Percentiles rank a stretch among this genome's conserved stretches.
Evolutionary conservation across 2,797 vertebrate genomes (phyloP).

Genomic region (Myotis daubentonii): DNA sequence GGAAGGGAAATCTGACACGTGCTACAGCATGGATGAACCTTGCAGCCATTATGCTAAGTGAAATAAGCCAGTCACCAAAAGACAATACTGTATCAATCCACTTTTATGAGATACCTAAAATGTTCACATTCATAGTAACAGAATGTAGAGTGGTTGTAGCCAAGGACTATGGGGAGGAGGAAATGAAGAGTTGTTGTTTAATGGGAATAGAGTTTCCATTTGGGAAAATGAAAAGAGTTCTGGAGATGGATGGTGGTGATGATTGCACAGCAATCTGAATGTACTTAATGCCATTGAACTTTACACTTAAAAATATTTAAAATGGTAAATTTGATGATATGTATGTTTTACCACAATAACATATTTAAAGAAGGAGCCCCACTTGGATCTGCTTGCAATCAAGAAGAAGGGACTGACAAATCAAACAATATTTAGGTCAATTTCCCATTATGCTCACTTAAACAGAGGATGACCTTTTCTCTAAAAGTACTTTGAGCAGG

Average conservation of each 20-base stretch:
- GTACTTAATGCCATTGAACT: background rate
- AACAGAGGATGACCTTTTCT: background rate
- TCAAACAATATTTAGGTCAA: conserved; percentile 58
- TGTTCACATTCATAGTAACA: background rate
- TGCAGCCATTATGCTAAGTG: background rate
- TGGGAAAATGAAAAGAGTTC: background rate
- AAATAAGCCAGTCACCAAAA: background rate
- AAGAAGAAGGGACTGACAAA: conserved; percentile 55
- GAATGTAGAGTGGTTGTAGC: background rate
- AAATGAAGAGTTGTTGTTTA: background rate
- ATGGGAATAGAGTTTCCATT: background rate
- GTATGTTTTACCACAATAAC: conserved; percentile 5
- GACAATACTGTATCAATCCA: background rate
- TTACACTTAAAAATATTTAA: background rate
- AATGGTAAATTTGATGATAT: background rate
- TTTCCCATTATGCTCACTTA: background rate
- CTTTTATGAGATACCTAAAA: background rate
- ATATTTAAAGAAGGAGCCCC: background rate
- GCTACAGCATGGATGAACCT: background rate
- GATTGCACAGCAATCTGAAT: background rate
- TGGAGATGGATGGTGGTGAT: background rate
- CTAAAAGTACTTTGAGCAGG: conserved; percentile 34
- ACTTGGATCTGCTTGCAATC: background rate
- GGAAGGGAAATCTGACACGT: background rate
- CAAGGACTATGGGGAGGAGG: background rate